A percentile compares a stretch with the other conserved stretches of the same genome.
phyloP scores from a whole-genome alignment of 2,888 invertebrate genomes.

The Digitonthophagus gazella region DNA sequence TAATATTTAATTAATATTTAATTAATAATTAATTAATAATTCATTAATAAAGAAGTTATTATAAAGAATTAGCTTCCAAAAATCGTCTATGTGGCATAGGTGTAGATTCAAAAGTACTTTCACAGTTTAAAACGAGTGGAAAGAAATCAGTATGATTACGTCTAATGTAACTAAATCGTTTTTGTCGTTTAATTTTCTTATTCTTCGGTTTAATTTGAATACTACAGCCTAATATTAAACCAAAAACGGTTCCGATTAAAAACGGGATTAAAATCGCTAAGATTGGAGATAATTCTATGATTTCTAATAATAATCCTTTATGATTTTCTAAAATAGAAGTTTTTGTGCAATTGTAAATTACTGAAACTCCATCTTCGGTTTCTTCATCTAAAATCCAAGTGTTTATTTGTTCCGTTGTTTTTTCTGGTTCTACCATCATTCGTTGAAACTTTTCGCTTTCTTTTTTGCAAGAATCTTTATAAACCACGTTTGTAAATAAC shows the following conservation, averaged over 20 bases:
- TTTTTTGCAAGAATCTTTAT: constrained; percentile 51
- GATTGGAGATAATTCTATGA: constrained; percentile 33
- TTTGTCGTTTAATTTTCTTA: constrained; percentile 5
- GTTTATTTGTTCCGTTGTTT: constrained; percentile 18
- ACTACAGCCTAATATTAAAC: constrained; percentile 27
- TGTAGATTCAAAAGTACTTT: constrained; percentile 27
- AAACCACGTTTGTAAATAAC: constrained; percentile 51
- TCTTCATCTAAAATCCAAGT: constrained; percentile 51
- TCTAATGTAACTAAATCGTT: constrained; percentile 24
- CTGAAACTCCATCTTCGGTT: constrained; percentile 33
- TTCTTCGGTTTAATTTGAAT: constrained; percentile 13
- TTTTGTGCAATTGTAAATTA: constrained; percentile 25
- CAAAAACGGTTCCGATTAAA: constrained; percentile 25
- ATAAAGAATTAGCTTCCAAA: not conserved
- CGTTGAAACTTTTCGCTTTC: constrained; percentile 58
- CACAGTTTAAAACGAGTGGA: constrained; percentile 24
- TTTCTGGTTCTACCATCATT: constrained; percentile 51
- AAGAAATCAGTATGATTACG: constrained; percentile 15
- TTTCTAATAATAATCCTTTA: constrained; percentile 29
- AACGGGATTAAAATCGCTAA: constrained; percentile 25
- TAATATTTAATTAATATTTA: not conserved
- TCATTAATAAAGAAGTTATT: too few species aligned
- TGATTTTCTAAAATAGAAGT: constrained; percentile 26
- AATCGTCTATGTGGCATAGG: constrained; percentile 26
- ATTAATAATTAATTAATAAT: not conserved